Percentiles rank a stretch among this genome's conserved stretches.
These are phyloP conservation scores for Lamellibrachia satsuma DNA, from an alignment of 2,888 invertebrate species.

Conservation along the genomic window DNA sequence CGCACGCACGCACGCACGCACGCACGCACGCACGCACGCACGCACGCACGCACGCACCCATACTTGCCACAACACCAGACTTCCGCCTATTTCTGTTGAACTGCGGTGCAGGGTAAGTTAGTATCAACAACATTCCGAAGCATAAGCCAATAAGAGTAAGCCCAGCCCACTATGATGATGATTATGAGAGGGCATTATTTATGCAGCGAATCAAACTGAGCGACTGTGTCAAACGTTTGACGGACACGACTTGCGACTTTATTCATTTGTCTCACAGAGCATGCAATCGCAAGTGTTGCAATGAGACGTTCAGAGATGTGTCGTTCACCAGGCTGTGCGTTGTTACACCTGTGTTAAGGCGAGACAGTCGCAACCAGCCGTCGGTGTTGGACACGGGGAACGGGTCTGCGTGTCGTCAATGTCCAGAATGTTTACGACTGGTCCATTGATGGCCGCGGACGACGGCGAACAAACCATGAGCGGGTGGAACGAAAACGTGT, in stretches of 20 bases:
- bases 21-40: no score
- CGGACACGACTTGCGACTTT: neutral
- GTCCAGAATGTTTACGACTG: neutral
- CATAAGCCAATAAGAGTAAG: no score
- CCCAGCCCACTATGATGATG: no score
- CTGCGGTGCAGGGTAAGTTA: no score
- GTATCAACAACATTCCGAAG: no score
- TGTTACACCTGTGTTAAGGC: neutral
- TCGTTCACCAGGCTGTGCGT: neutral
- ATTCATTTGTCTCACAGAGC: neutral
- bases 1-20: no score
- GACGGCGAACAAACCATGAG: neutral
- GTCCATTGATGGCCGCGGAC: neutral
- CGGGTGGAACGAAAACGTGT: neutral
- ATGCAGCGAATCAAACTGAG: neutral
- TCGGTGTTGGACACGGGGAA: neutral
- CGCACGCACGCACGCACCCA: no score
- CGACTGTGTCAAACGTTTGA: neutral
- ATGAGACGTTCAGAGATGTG: neutral
- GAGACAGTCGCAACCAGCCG: neutral
- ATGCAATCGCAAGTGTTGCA: neutral
- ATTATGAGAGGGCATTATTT: neutral
- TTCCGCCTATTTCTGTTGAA: no score
- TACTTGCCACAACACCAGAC: no score
- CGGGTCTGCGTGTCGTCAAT: neutral